Evolutionary conservation across 2,888 invertebrate genomes (phyloP), one percentile per base, ranked within the genome.

Genomic region (Crocallis elinguaria): DNA sequence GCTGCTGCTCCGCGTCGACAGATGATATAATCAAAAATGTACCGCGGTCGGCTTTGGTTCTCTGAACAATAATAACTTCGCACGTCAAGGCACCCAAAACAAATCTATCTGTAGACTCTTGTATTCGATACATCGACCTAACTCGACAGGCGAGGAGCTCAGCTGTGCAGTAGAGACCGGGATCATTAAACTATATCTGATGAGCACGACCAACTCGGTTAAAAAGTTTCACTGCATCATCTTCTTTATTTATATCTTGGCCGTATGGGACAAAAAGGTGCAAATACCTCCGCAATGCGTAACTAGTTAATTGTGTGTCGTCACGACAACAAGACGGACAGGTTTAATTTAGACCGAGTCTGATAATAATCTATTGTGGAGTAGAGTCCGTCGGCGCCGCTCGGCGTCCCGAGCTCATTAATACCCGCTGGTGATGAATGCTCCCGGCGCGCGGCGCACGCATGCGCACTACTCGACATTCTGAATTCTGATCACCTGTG

Each of bases 41-140:
- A 53, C 56, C 57, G 49, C 51, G 49, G 43, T 60, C 58, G 60
- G 59, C 54, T 57, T 52, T 60, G 57, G 64, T 67, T 62, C 60
- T 57, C 72, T 71, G 75, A 75, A 79, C 77, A 78, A 77, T 80
- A 75, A 79, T 81, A 79, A 77, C 75, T 75, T 64, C 66, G 64
- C 71, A 52, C 69, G 71, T 71, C 74, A 73, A 77, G 73, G 78
- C 78, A 72, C 29, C 16, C 21, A 30, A 25, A 12, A 39, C 44
- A 21, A n/a, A 45, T 29, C 19, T 39, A 43, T 16, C 38, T 13
- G 25, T 38, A 38, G 21, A 38, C 38, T 7, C 5, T 29, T 11
- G 3, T 1, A 1, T 14, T 1, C 4, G 13, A 14, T 32, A 2
- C 3, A 32, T 6, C 29, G 29, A 12, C 11, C 9, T 29, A 27